A percentile compares a stretch with the other conserved stretches of the same genome.
These are phyloP conservation scores for Chromoteleia sp. DNA, from an alignment of 2,888 invertebrate species.

Conservation along the genomic window DNA sequence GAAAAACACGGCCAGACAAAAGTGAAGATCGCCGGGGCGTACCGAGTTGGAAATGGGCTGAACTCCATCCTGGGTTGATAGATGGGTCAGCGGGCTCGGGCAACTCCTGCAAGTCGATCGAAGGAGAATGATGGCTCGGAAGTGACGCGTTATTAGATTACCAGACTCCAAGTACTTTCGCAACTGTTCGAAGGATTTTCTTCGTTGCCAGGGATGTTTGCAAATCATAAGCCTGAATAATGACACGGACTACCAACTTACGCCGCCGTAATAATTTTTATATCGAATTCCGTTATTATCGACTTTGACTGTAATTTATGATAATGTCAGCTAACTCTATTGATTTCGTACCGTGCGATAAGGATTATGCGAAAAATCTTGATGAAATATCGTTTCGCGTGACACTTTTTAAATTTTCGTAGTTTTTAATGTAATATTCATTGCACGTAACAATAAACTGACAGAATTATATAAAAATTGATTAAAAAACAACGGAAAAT, in stretches of 20 bases:
- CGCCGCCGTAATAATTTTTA: slow-evolving; percentile 47
- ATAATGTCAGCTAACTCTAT: slow-evolving; percentile 50
- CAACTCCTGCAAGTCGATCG: slow-evolving; percentile 59
- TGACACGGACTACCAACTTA: slow-evolving; percentile 43
- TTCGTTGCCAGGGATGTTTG: slow-evolving; percentile 45
- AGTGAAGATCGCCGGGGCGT: slow-evolving; percentile 61
- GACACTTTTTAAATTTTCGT: slow-evolving; percentile 13
- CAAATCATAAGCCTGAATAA: slow-evolving; percentile 64
- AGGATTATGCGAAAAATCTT: slow-evolving; percentile 27
- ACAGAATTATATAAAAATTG: no score
- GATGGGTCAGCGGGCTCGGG: slow-evolving; percentile 66
- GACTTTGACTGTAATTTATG: slow-evolving; percentile 48
- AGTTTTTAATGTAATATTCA: no score
- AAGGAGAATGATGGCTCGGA: slow-evolving; percentile 69
- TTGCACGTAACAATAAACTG: no score
- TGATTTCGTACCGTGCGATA: slow-evolving; percentile 41
- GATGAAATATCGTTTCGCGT: slow-evolving; percentile 30
- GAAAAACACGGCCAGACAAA: slow-evolving; percentile 47
- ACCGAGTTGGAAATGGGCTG: slow-evolving; percentile 62
- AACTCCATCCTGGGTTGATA: slow-evolving; percentile 63
- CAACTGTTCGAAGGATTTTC: slow-evolving; percentile 63
- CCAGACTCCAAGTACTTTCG: slow-evolving; percentile 63
- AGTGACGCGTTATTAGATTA: slow-evolving; percentile 71
- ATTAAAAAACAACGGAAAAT: no score
- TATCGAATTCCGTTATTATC: slow-evolving; percentile 54